These are phyloP conservation scores for Conus ventricosus DNA, from an alignment of 1,140 invertebrate species.

Conservation along the genomic window DNA sequence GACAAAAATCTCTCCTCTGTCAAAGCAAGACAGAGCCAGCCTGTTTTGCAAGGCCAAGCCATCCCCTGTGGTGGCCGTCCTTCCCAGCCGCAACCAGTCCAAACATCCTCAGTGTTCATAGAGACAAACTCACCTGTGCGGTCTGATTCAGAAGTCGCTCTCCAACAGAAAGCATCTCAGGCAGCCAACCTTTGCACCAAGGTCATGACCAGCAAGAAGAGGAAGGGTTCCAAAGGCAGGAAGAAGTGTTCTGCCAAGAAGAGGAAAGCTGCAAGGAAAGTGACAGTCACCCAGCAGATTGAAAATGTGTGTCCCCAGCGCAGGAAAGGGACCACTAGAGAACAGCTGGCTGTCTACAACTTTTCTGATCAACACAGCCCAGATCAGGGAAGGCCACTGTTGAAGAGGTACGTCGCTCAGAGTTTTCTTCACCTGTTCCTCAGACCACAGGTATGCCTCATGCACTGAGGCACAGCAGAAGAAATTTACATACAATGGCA, in stretches of 20 bases:
- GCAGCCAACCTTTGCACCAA: not conserved
- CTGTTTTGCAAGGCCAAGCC: constrained; percentile 30
- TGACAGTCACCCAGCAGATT: not conserved
- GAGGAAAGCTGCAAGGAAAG: not conserved
- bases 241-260: constrained; percentile 1
- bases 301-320: not conserved
- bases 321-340: not conserved
- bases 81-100: constrained; percentile 1
- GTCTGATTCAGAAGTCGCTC: not conserved
- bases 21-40: not conserved
- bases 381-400: not conserved
- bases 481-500: too few species aligned
- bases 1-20: constrained; percentile 24
- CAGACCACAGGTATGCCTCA: too few species aligned
- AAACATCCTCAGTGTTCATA: not conserved
- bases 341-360: not conserved
- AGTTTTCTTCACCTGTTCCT: too few species aligned
- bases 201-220: not conserved
- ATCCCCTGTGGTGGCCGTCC: constrained; percentile 31
- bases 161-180: not conserved
- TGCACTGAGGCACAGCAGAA: too few species aligned
- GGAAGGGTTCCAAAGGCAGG: not conserved
- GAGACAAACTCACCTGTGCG: too few species aligned
- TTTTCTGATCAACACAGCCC: constrained; percentile 1
- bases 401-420: not conserved